Evolutionary conservation across 1,140 invertebrate species (phyloP).

Genomic region (Philotrypesis tridentata): DNA sequence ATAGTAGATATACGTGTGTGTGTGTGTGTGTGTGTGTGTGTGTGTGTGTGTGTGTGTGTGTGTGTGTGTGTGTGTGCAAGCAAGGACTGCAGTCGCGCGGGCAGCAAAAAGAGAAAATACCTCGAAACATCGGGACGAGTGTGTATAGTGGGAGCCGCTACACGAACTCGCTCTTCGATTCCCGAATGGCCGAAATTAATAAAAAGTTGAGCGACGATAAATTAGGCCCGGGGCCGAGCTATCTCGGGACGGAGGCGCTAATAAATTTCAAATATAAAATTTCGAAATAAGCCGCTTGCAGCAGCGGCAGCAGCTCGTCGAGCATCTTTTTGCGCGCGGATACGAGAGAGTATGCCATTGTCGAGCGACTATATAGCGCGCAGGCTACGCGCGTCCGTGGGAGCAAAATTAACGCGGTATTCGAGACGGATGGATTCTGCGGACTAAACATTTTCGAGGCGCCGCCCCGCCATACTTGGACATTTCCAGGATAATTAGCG

Average conservation of each 20-base stretch:
- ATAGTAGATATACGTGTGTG: no score
- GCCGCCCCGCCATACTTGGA: neutral
- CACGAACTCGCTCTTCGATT: constrained; percentile 47
- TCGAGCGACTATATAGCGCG: neutral
- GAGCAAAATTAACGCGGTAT: constrained; percentile 32
- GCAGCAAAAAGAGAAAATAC: constrained; percentile 1
- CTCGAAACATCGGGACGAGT: neutral
- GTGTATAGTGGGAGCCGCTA: neutral
- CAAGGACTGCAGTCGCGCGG: neutral
- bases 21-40: no score
- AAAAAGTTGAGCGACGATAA: constrained; percentile 64
- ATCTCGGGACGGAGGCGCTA: constrained; percentile 44
- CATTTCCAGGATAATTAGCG: constrained; percentile 25
- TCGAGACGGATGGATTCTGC: constrained; percentile 41
- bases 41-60: no score
- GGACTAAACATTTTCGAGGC: neutral
- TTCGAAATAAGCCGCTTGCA: constrained; percentile 49
- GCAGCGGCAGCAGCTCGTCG: neutral
- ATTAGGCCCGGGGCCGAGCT: constrained; percentile 55
- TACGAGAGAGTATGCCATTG: constrained; percentile 30
- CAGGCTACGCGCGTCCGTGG: neutral
- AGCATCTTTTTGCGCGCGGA: constrained; percentile 33
- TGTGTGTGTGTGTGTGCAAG: no score
- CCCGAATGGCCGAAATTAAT: constrained; percentile 61
- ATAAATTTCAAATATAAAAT: constrained; percentile 63